These are phyloP conservation scores for Nasua narica DNA, from an alignment of 2,797 vertebrate genomes.

Conservation along the genomic window DNA sequence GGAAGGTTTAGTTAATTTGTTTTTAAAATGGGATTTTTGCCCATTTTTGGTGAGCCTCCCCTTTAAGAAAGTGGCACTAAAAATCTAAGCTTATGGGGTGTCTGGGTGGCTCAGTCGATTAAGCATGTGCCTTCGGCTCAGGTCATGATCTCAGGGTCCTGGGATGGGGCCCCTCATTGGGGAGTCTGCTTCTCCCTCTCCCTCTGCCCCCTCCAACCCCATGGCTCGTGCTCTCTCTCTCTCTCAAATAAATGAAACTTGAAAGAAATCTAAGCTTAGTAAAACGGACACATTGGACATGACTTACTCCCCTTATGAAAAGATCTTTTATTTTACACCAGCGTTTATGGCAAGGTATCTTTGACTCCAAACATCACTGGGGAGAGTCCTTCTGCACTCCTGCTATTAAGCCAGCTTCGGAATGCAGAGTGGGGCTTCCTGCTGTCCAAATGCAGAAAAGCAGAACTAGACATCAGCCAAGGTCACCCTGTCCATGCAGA, in stretches of 20 bases:
- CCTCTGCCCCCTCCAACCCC: neutral
- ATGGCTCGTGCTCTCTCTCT: neutral
- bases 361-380: neutral
- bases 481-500: neutral
- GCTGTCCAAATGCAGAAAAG: neutral
- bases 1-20: neutral
- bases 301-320: neutral
- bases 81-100: neutral
- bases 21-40: neutral
- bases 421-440: neutral
- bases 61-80: slow-evolving; percentile 6
- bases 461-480: neutral
- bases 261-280: neutral
- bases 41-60: neutral
- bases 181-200: neutral
- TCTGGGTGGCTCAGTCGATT: neutral
- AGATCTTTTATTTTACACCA: neutral
- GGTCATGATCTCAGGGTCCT: neutral
- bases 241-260: neutral
- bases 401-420: neutral
- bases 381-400: neutral
- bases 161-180: neutral
- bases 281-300: neutral
- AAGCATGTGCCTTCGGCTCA: neutral
- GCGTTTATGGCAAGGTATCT: neutral